Evolutionary conservation across 2,113 vertebrate species (phyloP), one percentile per base, ranked within the genome.

Genomic region (Brachypodius melanocephalos): DNA sequence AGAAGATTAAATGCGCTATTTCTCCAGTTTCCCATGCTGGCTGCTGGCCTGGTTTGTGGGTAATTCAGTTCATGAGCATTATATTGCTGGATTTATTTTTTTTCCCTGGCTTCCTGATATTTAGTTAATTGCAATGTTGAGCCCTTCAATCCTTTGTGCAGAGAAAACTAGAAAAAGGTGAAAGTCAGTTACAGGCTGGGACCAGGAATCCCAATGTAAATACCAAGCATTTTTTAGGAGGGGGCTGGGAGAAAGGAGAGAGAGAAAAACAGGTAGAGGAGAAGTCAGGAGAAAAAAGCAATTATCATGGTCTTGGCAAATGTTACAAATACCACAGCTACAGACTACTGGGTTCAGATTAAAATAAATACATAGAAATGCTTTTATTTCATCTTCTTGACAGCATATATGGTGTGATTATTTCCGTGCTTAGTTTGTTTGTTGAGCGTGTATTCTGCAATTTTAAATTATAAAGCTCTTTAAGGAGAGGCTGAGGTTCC

Each of bases 1-100:
- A 76, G n/a, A 57, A 91, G 75, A 58, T 84, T 76, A 92, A 88
- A 65, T 67, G 63, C 49, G 58, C 49, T 72, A 7, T 95, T 95
- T 76, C 91, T 95, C 42, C 54, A 45, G 62, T 95, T 96, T 91
- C 90, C 71, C 45, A 14, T 72, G 42, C 84, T 97, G 96, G 87
- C 84, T 91, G 69, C 81, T 76, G 73, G 77, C 91, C 84, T 92
- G 62, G 46, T 81, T 84, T 91, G 68, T 84, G 94, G 78, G 77
- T 85, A 91, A 19, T 85, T 75, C 58, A 17, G 61, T 84, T 89
- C 74, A 57, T 63, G 29, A 91, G 17, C 49, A 46, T 93, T 75
- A 66, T 49, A 46, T 42, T 66, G 38, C 38, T 4, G 48, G 75
- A 76, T 88, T 89, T 65, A 3, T 38, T 82, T 59, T 88, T 71